Conservation (phyloP, 2,797 vertebrate genomes). For the Emydoidea blandingii region DNA sequence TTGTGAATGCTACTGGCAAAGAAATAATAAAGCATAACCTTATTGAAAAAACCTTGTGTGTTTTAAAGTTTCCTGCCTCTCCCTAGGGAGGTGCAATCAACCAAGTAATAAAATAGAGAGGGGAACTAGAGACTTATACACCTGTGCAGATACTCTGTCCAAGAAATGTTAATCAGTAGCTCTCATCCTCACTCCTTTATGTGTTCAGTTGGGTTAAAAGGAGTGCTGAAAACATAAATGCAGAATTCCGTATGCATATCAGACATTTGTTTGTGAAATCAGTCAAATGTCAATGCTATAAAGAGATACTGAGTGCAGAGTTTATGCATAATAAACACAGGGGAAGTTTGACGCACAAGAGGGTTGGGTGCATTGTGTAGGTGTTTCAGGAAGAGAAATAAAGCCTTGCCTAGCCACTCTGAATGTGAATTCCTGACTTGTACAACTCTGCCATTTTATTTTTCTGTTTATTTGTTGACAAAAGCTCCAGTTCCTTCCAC, state of each 20-base stretch:
- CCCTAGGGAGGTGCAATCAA: neutral
- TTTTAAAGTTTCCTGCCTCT: neutral
- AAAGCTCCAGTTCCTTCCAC: neutral
- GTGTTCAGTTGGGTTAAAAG: neutral
- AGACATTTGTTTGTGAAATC: neutral
- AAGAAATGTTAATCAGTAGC: neutral
- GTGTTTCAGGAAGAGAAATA: neutral
- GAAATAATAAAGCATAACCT: neutral
- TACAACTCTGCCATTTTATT: neutral
- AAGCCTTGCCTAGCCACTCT: neutral
- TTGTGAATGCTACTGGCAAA: neutral
- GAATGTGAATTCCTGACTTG: neutral
- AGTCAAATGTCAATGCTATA: neutral
- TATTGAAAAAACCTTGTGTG: neutral
- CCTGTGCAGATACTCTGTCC: neutral
- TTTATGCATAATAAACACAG: neutral
- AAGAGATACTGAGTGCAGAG: neutral
- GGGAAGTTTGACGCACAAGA: neutral
- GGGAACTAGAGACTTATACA: neutral
- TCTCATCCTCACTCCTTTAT: neutral
- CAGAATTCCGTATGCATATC: neutral
- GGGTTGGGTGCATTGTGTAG: neutral
- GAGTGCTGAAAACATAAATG: neutral
- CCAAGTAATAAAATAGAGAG: neutral
- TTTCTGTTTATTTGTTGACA: neutral